Evolutionary conservation across 2,888 invertebrate genomes (phyloP).

Genomic region (Volucella bombylans): DNA sequence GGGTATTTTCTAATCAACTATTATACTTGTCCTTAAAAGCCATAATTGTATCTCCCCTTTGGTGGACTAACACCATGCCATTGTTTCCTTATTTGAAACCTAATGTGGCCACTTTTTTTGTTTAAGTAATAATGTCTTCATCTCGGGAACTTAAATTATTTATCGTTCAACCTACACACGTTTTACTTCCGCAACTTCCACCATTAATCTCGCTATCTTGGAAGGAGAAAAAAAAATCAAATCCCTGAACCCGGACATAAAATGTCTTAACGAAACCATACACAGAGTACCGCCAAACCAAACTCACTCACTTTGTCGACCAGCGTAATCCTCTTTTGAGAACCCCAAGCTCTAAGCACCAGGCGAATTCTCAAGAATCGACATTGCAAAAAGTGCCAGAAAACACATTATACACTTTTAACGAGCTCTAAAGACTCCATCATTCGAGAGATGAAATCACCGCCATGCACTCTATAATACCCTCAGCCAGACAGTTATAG

Average conservation of each 20-base stretch:
- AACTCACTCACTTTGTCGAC: not conserved
- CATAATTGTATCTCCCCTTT: no score
- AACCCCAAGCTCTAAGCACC: not conserved
- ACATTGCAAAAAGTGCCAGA: conserved; percentile 37
- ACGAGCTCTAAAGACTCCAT: conserved; percentile 50
- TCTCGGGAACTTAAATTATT: not conserved
- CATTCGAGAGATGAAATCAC: conserved; percentile 29
- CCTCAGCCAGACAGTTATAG: conserved; percentile 10
- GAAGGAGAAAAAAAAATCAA: not conserved
- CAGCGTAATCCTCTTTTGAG: conserved; percentile 24
- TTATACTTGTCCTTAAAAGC: no score
- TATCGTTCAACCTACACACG: not conserved
- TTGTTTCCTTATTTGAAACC: no score
- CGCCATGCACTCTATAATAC: not conserved
- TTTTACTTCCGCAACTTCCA: conserved; percentile 18
- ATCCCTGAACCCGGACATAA: conserved; percentile 20
- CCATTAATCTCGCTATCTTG: conserved; percentile 36
- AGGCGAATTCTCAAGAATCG: not conserved
- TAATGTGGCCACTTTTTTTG: not conserved
- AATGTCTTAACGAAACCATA: conserved; percentile 46
- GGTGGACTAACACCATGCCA: no score
- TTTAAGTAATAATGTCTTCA: not conserved
- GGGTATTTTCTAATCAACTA: no score
- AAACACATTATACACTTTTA: conserved; percentile 67
- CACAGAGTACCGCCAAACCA: not conserved